phyloP scores from a whole-genome alignment of 1,140 invertebrate species.

The silkworm (Bombyx mori) region DNA sequence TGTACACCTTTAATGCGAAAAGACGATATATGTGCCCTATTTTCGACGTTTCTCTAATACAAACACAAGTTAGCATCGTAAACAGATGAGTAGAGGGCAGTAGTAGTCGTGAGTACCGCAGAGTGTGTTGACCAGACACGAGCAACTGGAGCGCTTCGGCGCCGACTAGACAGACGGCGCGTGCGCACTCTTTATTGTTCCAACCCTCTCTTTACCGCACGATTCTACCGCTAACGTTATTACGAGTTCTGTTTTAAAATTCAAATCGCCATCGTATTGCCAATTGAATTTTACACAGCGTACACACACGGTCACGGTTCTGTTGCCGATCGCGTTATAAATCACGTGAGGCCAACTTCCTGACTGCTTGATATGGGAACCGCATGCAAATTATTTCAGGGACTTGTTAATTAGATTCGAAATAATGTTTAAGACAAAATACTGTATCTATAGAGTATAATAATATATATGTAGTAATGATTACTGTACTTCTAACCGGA shows the following conservation, averaged over 20 bases:
- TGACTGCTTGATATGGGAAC: constrained; percentile 4
- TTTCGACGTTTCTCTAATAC: not conserved
- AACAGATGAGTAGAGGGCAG: not conserved
- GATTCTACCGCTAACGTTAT: constrained; percentile 33
- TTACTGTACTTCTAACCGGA: too few species aligned
- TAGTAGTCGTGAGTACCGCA: not conserved
- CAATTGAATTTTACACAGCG: constrained; percentile 19
- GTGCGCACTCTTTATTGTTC: constrained; percentile 44
- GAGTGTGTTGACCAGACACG: constrained; percentile 12
- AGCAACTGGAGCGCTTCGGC: constrained; percentile 56
- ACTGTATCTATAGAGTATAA: too few species aligned
- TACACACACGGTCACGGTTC: constrained; percentile 12
- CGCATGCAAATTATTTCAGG: constrained; percentile 1
- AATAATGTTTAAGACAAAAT: too few species aligned
- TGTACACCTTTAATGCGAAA: too few species aligned
- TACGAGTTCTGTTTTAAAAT: constrained; percentile 44
- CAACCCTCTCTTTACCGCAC: constrained; percentile 17
- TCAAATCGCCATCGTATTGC: constrained; percentile 38
- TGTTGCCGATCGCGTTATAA: constrained; percentile 12
- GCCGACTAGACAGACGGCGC: constrained; percentile 32
- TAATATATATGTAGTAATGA: too few species aligned
- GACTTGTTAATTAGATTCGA: too few species aligned
- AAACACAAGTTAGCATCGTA: not conserved
- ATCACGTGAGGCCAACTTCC: constrained; percentile 10
- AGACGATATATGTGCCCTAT: not conserved